Evolutionary conservation across 1,140 invertebrate genomes (phyloP), one percentile per base, ranked within the genome.

Genomic region (Zeugodacus cucurbitae): DNA sequence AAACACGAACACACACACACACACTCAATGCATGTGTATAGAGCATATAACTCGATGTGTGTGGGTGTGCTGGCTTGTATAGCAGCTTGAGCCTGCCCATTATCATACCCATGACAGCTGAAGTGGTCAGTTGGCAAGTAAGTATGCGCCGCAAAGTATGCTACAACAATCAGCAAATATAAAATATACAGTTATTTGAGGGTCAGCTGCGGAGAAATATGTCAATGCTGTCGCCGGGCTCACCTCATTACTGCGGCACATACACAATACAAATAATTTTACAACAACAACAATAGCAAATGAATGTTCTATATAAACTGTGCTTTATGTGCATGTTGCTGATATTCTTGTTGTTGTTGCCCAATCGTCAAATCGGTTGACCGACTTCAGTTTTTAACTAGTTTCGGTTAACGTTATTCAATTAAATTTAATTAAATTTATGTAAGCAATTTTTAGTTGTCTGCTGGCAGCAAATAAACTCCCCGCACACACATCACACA

Each of bases 91-190:
- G 20, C 7, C 74, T 78, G 44, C 48, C 48, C 74, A 48, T 78
- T 48, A 78, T 78, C 41, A n/a, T 78, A 7, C 8, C 20, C 74
- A 48, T 48, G 74, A 78, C 74, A 29, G 41, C 22, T 54, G n/a
- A 82, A 82, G 74, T 82, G 74, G 74, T 82, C 74, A 82, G 74
- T 48, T 82, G 37, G 74, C 41, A 82, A 82, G 41, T 82, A 82
- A 82, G 41, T 82, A 26, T 82, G 44, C 41, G 26, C 41, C 74
- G 1, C 41, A 82, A 82, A 82, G 74, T 82, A 82, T 82, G 74
- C 74, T n/a, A 37, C 67, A 67, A 67, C 17, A 4, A 32, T 54
- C 62, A 67, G 14, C n/a, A 67, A 17, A 67, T 32, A 74, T 37
- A 37, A 37, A 22, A 37, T 74, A 8, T 20, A 14, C 67, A 74